These are phyloP conservation scores for Atractosteus spatula DNA, from an alignment of 2,113 vertebrate genomes.

Conservation along the genomic window DNA sequence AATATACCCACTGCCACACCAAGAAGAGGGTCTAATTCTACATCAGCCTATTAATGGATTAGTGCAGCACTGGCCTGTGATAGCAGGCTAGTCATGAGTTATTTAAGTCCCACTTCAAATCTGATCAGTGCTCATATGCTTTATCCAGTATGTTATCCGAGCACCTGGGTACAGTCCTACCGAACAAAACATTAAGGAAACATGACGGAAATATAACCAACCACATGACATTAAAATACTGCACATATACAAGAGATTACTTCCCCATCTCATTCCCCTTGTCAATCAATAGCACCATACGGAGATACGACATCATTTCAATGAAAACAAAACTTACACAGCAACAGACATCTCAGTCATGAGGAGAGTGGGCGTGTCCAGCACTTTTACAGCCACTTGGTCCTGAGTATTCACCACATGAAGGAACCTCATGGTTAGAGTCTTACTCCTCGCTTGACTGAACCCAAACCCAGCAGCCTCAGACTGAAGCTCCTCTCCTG, in stretches of 20 bases:
- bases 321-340: conserved; percentile 34
- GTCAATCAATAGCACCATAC: too few species aligned
- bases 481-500: background rate
- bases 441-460: background rate
- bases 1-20: background rate
- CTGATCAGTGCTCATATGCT: too few species aligned
- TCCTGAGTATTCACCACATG: conserved; percentile 17
- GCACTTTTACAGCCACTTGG: background rate
- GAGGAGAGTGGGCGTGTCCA: conserved; percentile 9
- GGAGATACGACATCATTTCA: background rate
- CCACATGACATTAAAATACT: too few species aligned
- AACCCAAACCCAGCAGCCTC: background rate
- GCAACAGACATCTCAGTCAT: conserved; percentile 38
- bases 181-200: too few species aligned
- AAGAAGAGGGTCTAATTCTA: background rate
- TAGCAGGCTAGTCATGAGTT: too few species aligned
- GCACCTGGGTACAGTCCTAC: too few species aligned
- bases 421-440: conserved; percentile 12
- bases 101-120: too few species aligned
- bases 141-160: too few species aligned
- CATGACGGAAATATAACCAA: too few species aligned
- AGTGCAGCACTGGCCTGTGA: background rate
- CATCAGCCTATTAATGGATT: conserved; percentile 1
- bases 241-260: too few species aligned
- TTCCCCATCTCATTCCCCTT: too few species aligned